Base-by-base conservation (phyloP, 2,113 vertebrate species). In the Thryonomys swinderianus region DNA sequence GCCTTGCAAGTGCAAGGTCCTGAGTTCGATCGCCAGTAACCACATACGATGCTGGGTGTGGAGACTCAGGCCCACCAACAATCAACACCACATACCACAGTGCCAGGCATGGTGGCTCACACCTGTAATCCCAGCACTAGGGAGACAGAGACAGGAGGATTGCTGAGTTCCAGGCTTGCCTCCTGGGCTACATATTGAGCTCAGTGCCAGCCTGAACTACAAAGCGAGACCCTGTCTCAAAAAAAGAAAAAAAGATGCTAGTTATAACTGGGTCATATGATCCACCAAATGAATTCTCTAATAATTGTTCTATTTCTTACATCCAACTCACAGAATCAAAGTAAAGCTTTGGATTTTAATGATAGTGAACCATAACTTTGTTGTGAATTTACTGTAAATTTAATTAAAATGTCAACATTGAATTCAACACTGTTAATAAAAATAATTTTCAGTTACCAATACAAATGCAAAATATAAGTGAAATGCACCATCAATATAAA, bases 271-370 rank as follows among this genome's bases (percentile, higher is more conserved):
- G 21, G 27, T 81, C 53, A 57, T 79, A 48, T 71, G 18, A 82
- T 88, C 20, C 25, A 94, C 88, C 48, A 91, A 51, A 86, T 20
- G 61, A 20, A 90, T 91, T 93, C 85, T 55, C 5, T 66, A 95
- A 61, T 88, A 71, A 71, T 87, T 80, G 89, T 45, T 87, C 94
- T 1, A 81, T 88, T 91, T 93, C 55, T 69, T 92, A 93, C 48
- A 88, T 93, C 9, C 8, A 95, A 73, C 82, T 91, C 55, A 83
- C 69, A 12, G 69, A 73, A 61, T 92, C 64, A 89, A 78, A 78
- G 21, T 55, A 91, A 81, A 81, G 13, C 7, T 64, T 88, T 80
- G 81, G 4, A 90, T 92, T 23, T 84, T 84, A 88, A 90, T 80
- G 32, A 7, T 25, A 55, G 23, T 53, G 6, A 95, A 96, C 67